phyloP scores from a whole-genome alignment of 2,113 vertebrate genomes.

The Bostrychus sinensis region DNA sequence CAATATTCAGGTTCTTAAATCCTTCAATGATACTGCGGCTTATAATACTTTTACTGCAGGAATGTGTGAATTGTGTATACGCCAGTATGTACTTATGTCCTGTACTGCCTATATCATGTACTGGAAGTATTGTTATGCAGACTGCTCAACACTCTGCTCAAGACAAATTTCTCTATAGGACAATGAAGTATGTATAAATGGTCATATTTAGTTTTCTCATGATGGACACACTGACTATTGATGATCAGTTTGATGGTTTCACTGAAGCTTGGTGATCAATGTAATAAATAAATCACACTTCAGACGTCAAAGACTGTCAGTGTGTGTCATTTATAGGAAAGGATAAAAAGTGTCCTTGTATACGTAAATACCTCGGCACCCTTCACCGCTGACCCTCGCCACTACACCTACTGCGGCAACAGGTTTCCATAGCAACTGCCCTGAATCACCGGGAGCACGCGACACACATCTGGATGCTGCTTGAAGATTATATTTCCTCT shows the following conservation, averaged over 20 bases:
- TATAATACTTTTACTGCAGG: no score
- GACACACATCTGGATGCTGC: conserved; percentile 11
- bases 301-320: neutral
- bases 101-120: no score
- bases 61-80: no score
- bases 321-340: neutral
- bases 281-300: neutral
- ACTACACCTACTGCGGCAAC: conserved; percentile 10
- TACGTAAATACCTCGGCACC: neutral
- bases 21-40: no score
- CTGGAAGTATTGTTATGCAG: no score
- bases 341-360: neutral
- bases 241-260: neutral
- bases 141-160: no score
- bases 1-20: no score
- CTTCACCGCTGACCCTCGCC: conserved; percentile 11
- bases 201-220: no score
- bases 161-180: no score
- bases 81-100: no score
- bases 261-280: neutral
- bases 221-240: no score
- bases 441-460: neutral
- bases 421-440: conserved; percentile 12
- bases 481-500: neutral
- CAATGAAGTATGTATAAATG: no score